Conservation (phyloP, 2,113 vertebrate genomes). For the Eclectus roratus region DNA sequence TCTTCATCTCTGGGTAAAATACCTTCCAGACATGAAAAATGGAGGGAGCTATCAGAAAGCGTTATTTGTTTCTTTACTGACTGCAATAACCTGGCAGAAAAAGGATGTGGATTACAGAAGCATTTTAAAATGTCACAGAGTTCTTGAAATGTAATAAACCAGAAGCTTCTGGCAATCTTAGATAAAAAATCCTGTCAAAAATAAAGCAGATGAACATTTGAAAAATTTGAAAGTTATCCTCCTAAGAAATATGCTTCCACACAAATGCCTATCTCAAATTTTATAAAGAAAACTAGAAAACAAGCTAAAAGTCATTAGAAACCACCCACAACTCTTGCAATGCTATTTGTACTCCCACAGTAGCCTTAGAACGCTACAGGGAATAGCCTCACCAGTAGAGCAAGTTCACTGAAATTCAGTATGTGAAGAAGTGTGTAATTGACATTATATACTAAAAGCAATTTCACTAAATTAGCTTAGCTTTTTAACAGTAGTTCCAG, state of each 20-base stretch:
- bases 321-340: neutral
- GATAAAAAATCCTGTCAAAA: neutral
- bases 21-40: neutral
- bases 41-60: neutral
- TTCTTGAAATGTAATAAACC: neutral
- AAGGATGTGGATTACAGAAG: neutral
- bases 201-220: neutral
- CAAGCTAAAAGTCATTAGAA: neutral
- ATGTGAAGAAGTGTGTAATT: neutral
- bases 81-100: neutral
- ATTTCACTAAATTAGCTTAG: neutral
- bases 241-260: neutral
- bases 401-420: neutral
- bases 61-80: neutral
- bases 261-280: neutral
- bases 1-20: neutral
- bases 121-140: neutral
- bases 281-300: neutral
- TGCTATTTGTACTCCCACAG: neutral
- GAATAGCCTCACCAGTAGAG: neutral
- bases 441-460: neutral
- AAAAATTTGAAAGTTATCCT: neutral
- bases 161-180: neutral
- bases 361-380: neutral
- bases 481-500: neutral